Percentiles rank a stretch among this genome's conserved stretches.
Evolutionary conservation across 2,888 invertebrate genomes (phyloP).

Genomic region (Hecatera dysodea): DNA sequence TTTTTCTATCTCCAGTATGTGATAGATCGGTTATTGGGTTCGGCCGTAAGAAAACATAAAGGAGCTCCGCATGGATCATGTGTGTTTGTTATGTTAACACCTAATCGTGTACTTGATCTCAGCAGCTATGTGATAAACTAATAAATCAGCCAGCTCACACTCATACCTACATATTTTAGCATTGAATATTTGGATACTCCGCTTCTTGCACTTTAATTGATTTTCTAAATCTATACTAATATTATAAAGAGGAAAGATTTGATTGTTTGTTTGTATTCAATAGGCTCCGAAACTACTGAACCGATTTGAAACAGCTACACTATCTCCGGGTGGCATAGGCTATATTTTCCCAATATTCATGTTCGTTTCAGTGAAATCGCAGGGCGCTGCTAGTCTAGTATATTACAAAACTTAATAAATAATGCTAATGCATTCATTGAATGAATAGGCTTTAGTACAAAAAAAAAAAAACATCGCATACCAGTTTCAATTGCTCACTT

Average conservation of each 20-base stretch:
- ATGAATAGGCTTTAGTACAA: slow-evolving; percentile 9
- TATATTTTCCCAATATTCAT: too few relatives aligned
- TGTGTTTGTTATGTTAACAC: slow-evolving; percentile 47
- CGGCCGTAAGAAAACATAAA: slow-evolving; percentile 1
- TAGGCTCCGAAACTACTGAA: too few relatives aligned
- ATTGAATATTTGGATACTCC: slow-evolving; percentile 23
- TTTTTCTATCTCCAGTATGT: too few relatives aligned
- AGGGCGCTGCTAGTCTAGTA: too few relatives aligned
- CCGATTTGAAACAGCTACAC: too few relatives aligned
- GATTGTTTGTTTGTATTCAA: too few relatives aligned
- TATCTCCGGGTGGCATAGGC: too few relatives aligned
- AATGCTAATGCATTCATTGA: slow-evolving; percentile 9
- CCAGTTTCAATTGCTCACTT: slow-evolving; percentile 32
- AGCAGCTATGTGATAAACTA: slow-evolving; percentile 30
- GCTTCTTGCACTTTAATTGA: slow-evolving; percentile 17
- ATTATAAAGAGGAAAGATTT: too few relatives aligned
- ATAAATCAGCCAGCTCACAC: slow-evolving; percentile 31
- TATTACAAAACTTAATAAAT: background rate
- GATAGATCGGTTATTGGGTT: too few relatives aligned
- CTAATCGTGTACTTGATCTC: slow-evolving; percentile 19
- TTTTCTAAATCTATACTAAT: slow-evolving; percentile 3
- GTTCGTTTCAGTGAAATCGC: too few relatives aligned
- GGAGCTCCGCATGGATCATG: slow-evolving; percentile 18
- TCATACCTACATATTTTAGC: slow-evolving; percentile 22
- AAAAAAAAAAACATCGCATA: slow-evolving; percentile 16